Evolutionary conservation across 1,140 invertebrate species (phyloP), one percentile per base, ranked within the genome.

Genomic region (Metaphire vulgaris): DNA sequence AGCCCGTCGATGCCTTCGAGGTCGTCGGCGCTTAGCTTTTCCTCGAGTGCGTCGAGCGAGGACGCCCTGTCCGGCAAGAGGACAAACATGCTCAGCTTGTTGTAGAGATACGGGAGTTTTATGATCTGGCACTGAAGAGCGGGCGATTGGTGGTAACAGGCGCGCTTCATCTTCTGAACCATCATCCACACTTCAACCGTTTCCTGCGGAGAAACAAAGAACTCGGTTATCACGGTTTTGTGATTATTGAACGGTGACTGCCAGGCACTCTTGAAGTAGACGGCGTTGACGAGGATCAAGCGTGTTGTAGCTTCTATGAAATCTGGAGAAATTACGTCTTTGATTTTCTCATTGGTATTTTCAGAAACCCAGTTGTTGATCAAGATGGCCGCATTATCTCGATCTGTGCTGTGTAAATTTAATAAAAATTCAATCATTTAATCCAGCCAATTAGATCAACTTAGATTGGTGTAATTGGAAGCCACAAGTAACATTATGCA

Each of bases 41-140:
- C n/a, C n/a, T n/a, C n/a, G n/a, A n/a, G n/a, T n/a, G n/a, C 76
- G 2, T 81, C 81, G 0, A 83, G n/a, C n/a, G n/a, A 70, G 1
- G 85, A 82, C 1, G 64, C 65, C 64, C 87, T 85, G n/a, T 82
- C 84, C 0, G 92, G 92, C 29, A 92, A 84, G 0, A 96, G 83
- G 81, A n/a, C n/a, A n/a, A n/a, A n/a, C n/a, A n/a, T n/a, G n/a
- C n/a, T n/a, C n/a, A n/a, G n/a, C n/a, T n/a, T 83, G 30, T 87
- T 86, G 0, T 89, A 90, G 81, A 90, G 89, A 81, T 93, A 93
- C 0, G 92, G 91, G 1, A 93, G 81, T 0, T 89, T 90, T 41
- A 92, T 80, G 41, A 92, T 89, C 79, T 90, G 88, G 66, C 92
- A 89, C 78, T 91, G 89, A n/a, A 92, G 85, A 31, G 89, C 88